Evolutionary conservation across 2,113 vertebrate species (phyloP), one percentile per base, ranked within the genome.

Genomic region (Actenoides hombroni): DNA sequence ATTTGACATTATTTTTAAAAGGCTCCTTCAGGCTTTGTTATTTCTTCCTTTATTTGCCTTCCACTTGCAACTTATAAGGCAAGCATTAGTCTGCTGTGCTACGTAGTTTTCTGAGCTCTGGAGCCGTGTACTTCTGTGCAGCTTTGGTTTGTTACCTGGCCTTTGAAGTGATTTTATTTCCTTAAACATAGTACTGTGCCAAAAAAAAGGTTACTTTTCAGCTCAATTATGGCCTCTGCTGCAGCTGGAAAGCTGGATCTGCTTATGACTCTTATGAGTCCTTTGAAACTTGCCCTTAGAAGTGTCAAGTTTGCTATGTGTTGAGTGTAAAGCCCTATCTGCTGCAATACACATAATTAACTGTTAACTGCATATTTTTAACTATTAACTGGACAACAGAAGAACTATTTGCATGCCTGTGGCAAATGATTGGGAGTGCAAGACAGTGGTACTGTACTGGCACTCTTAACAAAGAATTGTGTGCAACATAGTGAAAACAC

Each of bases 401-500:
- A 73, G 29, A 82, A 39, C 25, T 78, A 46, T 48, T 67, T 82
- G 35, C 21, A 4, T 33, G 9, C 17, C 54, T 76, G 39, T 64
- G 18, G 48, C 26, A 79, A 33, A 37, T 51, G 10, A 33, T 1
- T 31, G 24, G 48, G 61, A 64, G 18, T 15, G 31, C 19, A 76
- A 59, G 51, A 42, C 16, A 26, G 35, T 16, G 42, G 31, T 23
- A 64, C 23, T 13, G 4, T 63, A 26, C 12, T 19, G 49, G 44
- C 49, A 24, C 21, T 60, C 51, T 35, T 42, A 42, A 20, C 0
- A 10, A 7, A 69, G 35, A 77, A 70, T 90, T 26, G 21, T 48
- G 14, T 2, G 2, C 83, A 46, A 15, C 3, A 2, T 0, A n/a
- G 46, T 26, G 29, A 44, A 64, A 51, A 37, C 78, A 18, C 16